Percentiles rank a stretch among this genome's conserved stretches.
These are phyloP conservation scores for Urosaurus nigricauda DNA, from an alignment of 2,797 vertebrate genomes.

Conservation along the genomic window DNA sequence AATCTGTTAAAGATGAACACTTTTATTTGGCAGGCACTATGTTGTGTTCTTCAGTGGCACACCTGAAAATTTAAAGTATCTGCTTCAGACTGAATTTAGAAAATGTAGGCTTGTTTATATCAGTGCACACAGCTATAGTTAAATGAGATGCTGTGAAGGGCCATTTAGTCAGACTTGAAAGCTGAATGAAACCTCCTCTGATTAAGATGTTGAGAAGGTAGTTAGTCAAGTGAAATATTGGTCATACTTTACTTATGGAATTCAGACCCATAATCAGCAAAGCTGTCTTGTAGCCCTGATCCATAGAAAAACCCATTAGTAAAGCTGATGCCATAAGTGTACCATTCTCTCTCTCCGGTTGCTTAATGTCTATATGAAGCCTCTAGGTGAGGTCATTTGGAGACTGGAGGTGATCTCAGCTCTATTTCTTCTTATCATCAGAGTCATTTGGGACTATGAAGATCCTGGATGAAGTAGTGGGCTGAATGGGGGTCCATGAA, in stretches of 20 bases:
- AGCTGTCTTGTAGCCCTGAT: neutral
- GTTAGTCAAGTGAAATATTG: neutral
- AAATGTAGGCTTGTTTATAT: neutral
- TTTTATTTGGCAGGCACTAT: neutral
- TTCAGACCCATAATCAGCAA: neutral
- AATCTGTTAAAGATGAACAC: neutral
- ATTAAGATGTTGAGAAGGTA: neutral
- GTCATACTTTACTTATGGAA: neutral
- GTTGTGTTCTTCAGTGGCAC: neutral
- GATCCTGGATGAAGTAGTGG: no score
- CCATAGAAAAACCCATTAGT: neutral
- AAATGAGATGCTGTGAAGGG: no score
- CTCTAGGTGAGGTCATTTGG: no score
- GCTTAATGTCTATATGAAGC: no score
- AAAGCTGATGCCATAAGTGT: no score
- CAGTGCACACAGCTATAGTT: no score
- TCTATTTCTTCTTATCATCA: no score
- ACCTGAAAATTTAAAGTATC: no score
- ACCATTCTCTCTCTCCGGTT: no score
- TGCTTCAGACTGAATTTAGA: neutral
- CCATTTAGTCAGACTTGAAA: neutral
- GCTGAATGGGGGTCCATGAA: no score
- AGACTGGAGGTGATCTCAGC: no score
- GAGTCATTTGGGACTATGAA: no score
- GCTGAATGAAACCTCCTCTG: neutral